phyloP scores from a whole-genome alignment of 2,797 vertebrate genomes.

The Sebastolobus altivelis region DNA sequence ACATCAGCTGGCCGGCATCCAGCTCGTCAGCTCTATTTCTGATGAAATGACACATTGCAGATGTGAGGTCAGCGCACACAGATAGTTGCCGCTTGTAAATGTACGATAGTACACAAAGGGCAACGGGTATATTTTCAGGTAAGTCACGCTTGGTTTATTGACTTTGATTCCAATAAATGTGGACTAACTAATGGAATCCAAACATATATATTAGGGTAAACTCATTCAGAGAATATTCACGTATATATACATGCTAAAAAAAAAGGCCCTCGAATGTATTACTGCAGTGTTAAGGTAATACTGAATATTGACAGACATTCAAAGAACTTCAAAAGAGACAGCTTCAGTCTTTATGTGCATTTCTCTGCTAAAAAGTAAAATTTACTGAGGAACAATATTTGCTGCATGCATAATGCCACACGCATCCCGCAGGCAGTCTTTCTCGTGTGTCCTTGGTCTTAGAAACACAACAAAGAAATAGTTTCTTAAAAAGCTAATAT shows the following conservation, averaged over 20 bases:
- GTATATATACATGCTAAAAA: not conserved
- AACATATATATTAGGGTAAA: not conserved
- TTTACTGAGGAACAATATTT: constrained; percentile 7
- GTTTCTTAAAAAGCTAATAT: constrained; percentile 16
- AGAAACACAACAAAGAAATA: not conserved
- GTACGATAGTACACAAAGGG: constrained; percentile 22
- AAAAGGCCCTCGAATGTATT: not conserved
- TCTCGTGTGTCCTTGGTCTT: constrained; percentile 7
- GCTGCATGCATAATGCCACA: constrained; percentile 15
- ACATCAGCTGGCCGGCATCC: constrained; percentile 61
- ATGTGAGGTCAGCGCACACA: constrained; percentile 27
- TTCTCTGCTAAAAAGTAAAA: not conserved
- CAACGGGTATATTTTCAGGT: not conserved
- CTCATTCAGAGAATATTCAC: not conserved
- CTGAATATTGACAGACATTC: not conserved
- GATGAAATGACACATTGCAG: constrained; percentile 59
- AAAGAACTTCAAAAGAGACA: constrained; percentile 9
- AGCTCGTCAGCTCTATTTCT: constrained; percentile 60
- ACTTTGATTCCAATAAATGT: constrained; percentile 3
- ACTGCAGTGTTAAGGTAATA: not conserved
- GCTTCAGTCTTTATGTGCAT: not conserved
- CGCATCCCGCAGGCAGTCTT: not conserved
- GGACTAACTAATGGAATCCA: not conserved
- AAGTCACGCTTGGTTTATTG: not conserved
- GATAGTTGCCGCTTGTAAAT: constrained; percentile 23